phyloP scores from a whole-genome alignment of 1,140 invertebrate species.

The Drosophila parabipectinata region DNA sequence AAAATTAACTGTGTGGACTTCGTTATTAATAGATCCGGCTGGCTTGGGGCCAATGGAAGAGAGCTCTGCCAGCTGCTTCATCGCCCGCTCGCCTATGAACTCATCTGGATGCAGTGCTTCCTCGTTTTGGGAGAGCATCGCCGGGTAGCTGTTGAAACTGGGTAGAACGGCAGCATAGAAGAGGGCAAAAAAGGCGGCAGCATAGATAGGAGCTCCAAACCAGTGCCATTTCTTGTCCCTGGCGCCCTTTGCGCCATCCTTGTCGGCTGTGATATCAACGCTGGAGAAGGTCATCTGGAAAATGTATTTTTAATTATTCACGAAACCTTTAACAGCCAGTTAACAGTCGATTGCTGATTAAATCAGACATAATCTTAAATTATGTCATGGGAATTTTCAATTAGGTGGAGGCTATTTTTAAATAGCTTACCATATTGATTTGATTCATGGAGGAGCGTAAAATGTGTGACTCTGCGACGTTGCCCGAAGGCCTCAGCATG shows the following conservation, averaged over 20 bases:
- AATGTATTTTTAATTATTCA: slow-evolving; percentile 1
- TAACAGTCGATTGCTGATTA: not conserved
- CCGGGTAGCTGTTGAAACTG: slow-evolving; percentile 73
- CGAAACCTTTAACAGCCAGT: not conserved
- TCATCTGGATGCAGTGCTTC: slow-evolving; percentile 64
- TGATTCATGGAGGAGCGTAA: not conserved
- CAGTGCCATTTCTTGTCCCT: slow-evolving; percentile 59
- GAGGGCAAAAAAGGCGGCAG: slow-evolving; percentile 62
- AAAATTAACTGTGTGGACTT: slow-evolving; percentile 86
- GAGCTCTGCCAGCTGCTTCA: slow-evolving; percentile 86
- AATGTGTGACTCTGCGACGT: not conserved
- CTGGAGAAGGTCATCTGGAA: slow-evolving; percentile 55
- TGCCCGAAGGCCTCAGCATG: not conserved
- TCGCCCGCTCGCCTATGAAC: slow-evolving; percentile 77
- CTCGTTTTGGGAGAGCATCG: slow-evolving; percentile 56
- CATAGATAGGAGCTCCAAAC: slow-evolving; percentile 74
- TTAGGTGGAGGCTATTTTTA: not conserved
- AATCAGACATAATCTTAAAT: slow-evolving; percentile 31
- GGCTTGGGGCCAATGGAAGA: slow-evolving; percentile 89
- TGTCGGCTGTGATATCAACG: slow-evolving; percentile 42
- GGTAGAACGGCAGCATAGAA: slow-evolving; percentile 71
- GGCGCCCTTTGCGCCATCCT: slow-evolving; percentile 14
- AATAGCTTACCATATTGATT: not conserved
- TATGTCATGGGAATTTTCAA: slow-evolving; percentile 12
- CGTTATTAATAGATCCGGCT: slow-evolving; percentile 87